Evolutionary conservation across 2,113 vertebrate genomes (phyloP), one percentile per base, ranked within the genome.

Genomic region (Greenwoodochromis staneri): DNA sequence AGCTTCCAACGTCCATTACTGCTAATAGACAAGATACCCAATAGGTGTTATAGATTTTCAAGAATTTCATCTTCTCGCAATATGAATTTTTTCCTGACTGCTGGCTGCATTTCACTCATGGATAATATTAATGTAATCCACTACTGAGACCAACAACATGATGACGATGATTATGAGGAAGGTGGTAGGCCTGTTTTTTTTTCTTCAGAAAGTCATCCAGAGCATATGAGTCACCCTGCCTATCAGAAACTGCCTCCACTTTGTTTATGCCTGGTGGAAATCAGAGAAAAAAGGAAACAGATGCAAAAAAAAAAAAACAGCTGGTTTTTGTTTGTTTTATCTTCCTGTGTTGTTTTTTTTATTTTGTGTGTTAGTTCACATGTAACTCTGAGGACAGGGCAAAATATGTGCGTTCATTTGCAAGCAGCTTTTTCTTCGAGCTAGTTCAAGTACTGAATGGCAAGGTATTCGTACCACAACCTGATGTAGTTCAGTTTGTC

Each of bases 31-130:
- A 85, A 55, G 6, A 9, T 53, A 19, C 66, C 19, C 9, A 13
- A n/a, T 5, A 81, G 73, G 80, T 27, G 10, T 49, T 81, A 86
- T 86, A 49, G 80, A 87, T 91, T 92, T 92, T 85, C n/a, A 57
- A 17, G 53, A 69, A 69, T 83, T 76, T 87, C 55, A 73, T 91
- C 78, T 81, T 16, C 29, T 82, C 24, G 1, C 87, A 24, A 9
- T 84, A 47, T 86, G 80, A 88, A 40, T 7, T 80, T 85, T 82
- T 85, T 36, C 16, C 16, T 78, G 47, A 13, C 21, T 1, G 80
- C 29, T 78, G 71, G 38, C 38, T 34, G 42, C 34, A 47, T 90
- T 17, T 73, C 54, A 63, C 16, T 61, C 10, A 2, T 36, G 9
- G 69, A 86, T n/a, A 63, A 83, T 85, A 27, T 34, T 49, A 17